These are phyloP conservation scores for Peromyscus aztecus DNA, from an alignment of 2,797 vertebrate genomes.

Conservation along the genomic window DNA sequence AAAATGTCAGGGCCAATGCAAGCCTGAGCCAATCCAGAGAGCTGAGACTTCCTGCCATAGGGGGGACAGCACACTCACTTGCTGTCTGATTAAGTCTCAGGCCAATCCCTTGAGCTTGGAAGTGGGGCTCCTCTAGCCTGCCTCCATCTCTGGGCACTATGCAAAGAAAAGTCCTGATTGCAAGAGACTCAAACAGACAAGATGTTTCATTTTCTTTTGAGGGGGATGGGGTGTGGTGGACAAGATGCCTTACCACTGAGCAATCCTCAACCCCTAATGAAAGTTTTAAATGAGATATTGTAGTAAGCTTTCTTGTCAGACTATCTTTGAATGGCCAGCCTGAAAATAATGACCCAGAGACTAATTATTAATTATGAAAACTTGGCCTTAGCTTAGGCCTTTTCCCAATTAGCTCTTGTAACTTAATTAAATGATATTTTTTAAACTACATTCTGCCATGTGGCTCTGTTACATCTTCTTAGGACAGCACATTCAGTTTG, in stretches of 20 bases:
- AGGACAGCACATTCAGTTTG: neutral
- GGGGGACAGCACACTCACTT: neutral
- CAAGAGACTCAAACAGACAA: neutral
- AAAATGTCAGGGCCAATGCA: neutral
- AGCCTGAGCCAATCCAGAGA: neutral
- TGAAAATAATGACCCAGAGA: neutral
- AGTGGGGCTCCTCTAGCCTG: neutral
- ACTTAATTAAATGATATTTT: neutral
- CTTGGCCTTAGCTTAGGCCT: neutral
- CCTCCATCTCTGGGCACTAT: neutral
- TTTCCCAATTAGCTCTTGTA: neutral
- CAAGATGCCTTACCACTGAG: neutral
- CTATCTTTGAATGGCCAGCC: neutral
- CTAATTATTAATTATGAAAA: neutral
- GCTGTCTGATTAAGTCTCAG: neutral
- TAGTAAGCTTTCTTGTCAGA: neutral
- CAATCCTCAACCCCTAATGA: neutral
- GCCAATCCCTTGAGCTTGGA: too few species aligned
- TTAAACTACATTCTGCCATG: neutral
- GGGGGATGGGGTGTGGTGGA: too few species aligned
- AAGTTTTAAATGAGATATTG: neutral
- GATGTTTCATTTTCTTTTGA: neutral
- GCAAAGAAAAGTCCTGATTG: neutral
- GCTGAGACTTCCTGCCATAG: neutral
- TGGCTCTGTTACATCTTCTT: neutral